A percentile compares a stretch with the other conserved stretches of the same genome.
Conservation (phyloP, 2,113 vertebrate species). For the Neolamprologus hecqui region DNA sequence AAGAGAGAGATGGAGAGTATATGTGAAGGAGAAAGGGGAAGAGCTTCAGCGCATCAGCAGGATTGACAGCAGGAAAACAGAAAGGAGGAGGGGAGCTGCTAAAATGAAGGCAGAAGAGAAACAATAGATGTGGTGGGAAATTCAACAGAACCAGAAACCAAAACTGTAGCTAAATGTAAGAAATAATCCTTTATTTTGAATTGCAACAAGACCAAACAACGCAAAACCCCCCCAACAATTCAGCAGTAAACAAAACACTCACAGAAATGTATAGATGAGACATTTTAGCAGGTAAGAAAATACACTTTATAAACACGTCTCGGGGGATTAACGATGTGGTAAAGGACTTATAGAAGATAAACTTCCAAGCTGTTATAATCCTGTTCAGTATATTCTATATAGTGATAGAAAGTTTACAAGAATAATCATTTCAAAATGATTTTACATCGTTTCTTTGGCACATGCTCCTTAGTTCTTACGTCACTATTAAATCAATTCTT, state of each 20-base stretch:
- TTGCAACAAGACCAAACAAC: background rate
- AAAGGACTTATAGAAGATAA: background rate
- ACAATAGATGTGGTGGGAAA: background rate
- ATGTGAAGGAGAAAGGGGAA: background rate
- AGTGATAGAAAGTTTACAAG: background rate
- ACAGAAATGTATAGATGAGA: background rate
- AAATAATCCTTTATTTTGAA: background rate
- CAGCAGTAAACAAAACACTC: background rate
- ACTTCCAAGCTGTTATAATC: background rate
- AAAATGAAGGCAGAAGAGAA: background rate
- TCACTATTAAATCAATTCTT: background rate
- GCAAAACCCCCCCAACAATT: background rate
- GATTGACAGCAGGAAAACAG: background rate
- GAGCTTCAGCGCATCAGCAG: constrained; percentile 6
- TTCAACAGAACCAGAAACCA: background rate
- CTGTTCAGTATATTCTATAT: background rate
- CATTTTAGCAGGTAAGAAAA: background rate
- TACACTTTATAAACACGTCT: background rate
- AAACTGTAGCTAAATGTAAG: background rate
- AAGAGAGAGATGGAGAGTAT: background rate
- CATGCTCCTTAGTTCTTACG: background rate
- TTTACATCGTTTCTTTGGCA: background rate
- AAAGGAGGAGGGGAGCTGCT: background rate
- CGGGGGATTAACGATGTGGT: background rate
- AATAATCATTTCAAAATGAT: background rate